Evolutionary conservation across 2,113 vertebrate genomes (phyloP), one percentile per base, ranked within the genome.

Genomic region (Petromus typicus): DNA sequence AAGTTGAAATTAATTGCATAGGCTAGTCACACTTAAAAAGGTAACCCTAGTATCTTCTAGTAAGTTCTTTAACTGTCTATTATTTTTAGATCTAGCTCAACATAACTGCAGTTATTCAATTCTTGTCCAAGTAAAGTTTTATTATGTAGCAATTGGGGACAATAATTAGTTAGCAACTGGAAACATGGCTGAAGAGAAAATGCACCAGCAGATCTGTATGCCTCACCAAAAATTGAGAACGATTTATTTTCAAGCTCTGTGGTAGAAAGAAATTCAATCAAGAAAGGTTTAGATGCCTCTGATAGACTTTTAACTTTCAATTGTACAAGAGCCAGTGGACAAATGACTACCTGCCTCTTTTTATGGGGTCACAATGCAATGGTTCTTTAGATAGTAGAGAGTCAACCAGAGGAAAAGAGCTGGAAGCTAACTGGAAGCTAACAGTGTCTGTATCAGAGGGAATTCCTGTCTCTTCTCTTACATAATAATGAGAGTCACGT

Each of bases 221-320:
- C 20, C 48, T 89, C 57, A 94, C 79, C 85, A 93, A 75, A 93
- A 93, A 91, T 34, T 93, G 73, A 67, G 51, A 25, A 92, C 63
- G 78, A 89, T 92, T 96, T 95, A 97, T 97, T 96, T 97, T 71
- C 32, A 95, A 78, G 10, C 7, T 96, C 54, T 34, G 25, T 93
- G 67, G 75, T 80, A 51, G 79, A 96, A 79, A 96, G 93, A 96
- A 96, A 95, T 96, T 63, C 75, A 96, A 86, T 96, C 90, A 97
- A 91, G 93, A 95, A 96, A 95, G 76, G 48, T 95, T 98, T 96
- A 86, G 92, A 94, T 71, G 45, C 30, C 18, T 92, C 69, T 95
- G 94, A 93, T 96, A 96, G 89, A 95, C 93, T 95, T 90, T 92
- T 80, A 93, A 75, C n/a, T 95, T 96, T 95, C 67, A 83, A 23